These are phyloP conservation scores for Mormyrus iriodes DNA, from an alignment of 2,113 vertebrate genomes.

Conservation along the genomic window DNA sequence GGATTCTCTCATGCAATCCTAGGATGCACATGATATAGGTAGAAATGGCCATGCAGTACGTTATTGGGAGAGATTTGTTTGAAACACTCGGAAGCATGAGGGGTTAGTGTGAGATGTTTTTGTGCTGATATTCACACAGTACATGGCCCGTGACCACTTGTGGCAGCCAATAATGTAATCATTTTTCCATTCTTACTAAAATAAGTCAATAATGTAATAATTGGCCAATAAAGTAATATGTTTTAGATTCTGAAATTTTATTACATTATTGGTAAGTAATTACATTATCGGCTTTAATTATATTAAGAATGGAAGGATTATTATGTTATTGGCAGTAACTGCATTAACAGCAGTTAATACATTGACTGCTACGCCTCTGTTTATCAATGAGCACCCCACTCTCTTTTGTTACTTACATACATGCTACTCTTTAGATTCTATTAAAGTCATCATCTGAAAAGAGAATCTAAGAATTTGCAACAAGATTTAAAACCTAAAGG, in stretches of 20 bases:
- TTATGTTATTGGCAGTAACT: neutral
- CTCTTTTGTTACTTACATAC: neutral
- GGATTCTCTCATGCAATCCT: slow-evolving; percentile 46
- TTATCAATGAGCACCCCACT: neutral
- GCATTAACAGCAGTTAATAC: no score
- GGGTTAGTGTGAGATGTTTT: neutral
- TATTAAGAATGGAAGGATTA: neutral
- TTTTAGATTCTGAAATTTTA: neutral
- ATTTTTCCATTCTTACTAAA: neutral
- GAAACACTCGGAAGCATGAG: neutral
- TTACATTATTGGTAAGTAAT: neutral
- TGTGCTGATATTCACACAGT: neutral
- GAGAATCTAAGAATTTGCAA: neutral
- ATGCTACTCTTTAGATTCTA: neutral
- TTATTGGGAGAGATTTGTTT: slow-evolving; percentile 22
- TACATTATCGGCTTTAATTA: neutral
- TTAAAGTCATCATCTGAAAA: neutral
- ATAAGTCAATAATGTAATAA: neutral
- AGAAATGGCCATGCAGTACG: slow-evolving; percentile 52
- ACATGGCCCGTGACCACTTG: neutral
- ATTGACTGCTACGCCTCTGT: neutral
- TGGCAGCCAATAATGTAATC: neutral
- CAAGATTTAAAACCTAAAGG: neutral
- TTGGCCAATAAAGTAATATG: neutral
- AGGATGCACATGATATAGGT: slow-evolving; percentile 25